Percentiles rank a stretch among this genome's conserved stretches.
phyloP scores from a whole-genome alignment of 2,797 vertebrate genomes.

The Megaceryle alcyon region DNA sequence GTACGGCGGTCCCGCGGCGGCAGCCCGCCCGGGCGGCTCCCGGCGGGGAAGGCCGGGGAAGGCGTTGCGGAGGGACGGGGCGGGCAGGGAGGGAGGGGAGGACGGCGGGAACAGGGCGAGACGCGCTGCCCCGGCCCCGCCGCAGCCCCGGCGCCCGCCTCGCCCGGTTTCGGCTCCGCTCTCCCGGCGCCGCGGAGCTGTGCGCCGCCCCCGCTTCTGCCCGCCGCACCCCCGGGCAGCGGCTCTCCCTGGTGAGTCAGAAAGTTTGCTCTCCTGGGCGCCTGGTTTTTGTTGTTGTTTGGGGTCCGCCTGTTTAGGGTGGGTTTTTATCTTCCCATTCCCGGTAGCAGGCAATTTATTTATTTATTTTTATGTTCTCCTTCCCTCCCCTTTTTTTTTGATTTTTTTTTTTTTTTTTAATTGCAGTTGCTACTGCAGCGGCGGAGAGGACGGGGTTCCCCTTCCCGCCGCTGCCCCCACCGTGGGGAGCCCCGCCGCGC shows the following conservation, averaged over 20 bases:
- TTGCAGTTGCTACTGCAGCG: constrained; percentile 15
- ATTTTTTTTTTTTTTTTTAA: background rate
- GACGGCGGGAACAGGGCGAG: too few species aligned
- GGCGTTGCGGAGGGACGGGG: too few species aligned
- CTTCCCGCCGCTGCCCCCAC: background rate
- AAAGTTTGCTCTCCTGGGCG: constrained; percentile 50
- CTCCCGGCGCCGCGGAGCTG: background rate
- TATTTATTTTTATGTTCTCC: background rate
- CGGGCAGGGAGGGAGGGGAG: too few species aligned
- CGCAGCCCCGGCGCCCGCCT: too few species aligned
- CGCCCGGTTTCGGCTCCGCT: background rate
- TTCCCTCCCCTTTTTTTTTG: too few species aligned
- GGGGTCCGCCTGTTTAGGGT: background rate
- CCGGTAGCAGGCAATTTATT: background rate
- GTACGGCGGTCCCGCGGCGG: too few species aligned
- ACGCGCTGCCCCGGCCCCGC: too few species aligned
- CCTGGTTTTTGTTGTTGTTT: background rate
- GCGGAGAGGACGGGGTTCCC: background rate
- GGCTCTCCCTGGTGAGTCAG: background rate
- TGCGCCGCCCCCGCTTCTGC: background rate
- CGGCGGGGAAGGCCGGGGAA: too few species aligned
- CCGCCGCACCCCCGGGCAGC: background rate
- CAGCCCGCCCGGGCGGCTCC: too few species aligned
- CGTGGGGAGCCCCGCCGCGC: background rate
- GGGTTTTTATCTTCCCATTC: background rate